A percentile compares a stretch with the other conserved stretches of the same genome.
Conservation (phyloP, 2,888 invertebrate genomes). For the Plebejus argus region DNA sequence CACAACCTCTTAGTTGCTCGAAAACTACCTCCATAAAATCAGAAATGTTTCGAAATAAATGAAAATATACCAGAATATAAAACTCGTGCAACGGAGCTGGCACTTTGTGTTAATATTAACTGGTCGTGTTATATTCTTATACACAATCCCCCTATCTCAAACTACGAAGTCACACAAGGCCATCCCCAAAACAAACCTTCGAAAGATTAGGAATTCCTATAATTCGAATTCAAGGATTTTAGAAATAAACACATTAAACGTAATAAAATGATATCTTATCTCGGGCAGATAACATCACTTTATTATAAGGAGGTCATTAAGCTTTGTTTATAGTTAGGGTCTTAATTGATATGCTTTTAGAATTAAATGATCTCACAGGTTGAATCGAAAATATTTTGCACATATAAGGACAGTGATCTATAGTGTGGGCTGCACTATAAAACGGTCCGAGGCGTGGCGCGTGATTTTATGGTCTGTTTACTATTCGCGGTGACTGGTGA, state of each 20-base stretch:
- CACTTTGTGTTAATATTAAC: too few species aligned
- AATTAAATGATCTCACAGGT: constrained; percentile 19
- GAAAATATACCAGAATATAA: too few species aligned
- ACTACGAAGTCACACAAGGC: background rate
- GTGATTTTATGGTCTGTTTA: background rate
- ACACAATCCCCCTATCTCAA: too few species aligned
- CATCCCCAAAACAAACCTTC: background rate
- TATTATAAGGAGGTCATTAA: constrained; percentile 27
- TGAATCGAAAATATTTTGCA: constrained; percentile 19
- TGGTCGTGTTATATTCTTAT: too few species aligned
- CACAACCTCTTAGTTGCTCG: background rate
- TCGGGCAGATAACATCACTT: constrained; percentile 40
- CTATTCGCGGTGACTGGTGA: background rate
- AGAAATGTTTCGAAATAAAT: too few species aligned
- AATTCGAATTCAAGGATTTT: background rate
- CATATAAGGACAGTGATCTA: background rate
- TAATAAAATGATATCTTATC: constrained; percentile 33
- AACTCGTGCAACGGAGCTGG: too few species aligned
- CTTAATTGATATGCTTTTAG: constrained; percentile 19
- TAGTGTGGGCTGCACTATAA: constrained; percentile 16
- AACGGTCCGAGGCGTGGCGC: background rate
- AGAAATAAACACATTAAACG: constrained; percentile 19
- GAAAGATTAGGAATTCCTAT: constrained; percentile 4
- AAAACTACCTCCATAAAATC: background rate
- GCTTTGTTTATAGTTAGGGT: constrained; percentile 21